These are phyloP conservation scores for Ormyrus labotus DNA, from an alignment of 2,888 invertebrate genomes.

Conservation along the genomic window DNA sequence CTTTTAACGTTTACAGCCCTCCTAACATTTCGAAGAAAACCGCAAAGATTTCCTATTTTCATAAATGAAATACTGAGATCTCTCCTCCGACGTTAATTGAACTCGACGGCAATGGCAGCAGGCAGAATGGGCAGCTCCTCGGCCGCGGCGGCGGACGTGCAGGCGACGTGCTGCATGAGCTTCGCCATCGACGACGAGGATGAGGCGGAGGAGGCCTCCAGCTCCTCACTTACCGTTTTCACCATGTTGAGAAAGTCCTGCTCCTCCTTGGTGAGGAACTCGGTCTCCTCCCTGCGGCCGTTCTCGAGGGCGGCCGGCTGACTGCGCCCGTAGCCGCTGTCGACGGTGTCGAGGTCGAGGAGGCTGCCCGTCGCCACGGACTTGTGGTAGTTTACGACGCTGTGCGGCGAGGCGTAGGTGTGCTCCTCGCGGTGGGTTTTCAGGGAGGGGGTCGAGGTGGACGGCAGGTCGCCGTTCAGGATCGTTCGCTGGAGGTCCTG, in stretches of 20 bases:
- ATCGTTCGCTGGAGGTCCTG: slow-evolving; percentile 58
- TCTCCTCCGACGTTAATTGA: slow-evolving; percentile 25
- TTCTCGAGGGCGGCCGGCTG: not conserved
- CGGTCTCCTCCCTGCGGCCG: not conserved
- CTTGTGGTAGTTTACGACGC: slow-evolving; percentile 31
- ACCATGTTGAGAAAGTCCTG: slow-evolving; percentile 36
- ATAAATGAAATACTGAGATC: not conserved
- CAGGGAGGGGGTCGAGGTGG: not conserved
- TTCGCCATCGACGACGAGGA: not conserved
- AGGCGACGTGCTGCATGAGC: not conserved
- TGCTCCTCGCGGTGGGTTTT: slow-evolving; percentile 49
- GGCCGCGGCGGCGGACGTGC: slow-evolving; percentile 20
- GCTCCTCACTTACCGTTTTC: slow-evolving; percentile 53
- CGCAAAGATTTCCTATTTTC: too few relatives aligned
- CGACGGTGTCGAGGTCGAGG: not conserved
- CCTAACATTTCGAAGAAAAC: too few relatives aligned
- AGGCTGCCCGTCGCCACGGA: slow-evolving; percentile 36
- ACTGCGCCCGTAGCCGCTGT: not conserved
- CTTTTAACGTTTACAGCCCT: too few relatives aligned
- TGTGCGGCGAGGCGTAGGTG: slow-evolving; percentile 32
- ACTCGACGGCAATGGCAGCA: slow-evolving; percentile 43
- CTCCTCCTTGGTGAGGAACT: slow-evolving; percentile 22
- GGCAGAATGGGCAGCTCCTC: slow-evolving; percentile 41
- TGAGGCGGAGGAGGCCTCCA: not conserved
- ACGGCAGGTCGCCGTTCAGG: slow-evolving; percentile 18